Base-by-base conservation (phyloP, 2,888 invertebrate species). In the Clanis bilineata region DNA sequence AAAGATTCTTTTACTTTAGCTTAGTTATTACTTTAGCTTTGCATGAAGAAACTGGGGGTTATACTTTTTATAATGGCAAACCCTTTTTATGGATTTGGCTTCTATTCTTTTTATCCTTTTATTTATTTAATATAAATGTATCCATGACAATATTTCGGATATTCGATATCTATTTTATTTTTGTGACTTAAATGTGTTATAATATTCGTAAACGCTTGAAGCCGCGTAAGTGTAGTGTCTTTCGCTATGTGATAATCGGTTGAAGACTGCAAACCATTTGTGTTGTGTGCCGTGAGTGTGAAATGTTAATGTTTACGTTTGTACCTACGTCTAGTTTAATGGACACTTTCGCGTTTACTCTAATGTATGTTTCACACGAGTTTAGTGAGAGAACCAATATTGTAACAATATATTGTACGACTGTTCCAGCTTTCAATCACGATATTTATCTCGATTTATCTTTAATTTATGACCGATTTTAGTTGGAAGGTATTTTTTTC, bases 251-350 rank as follows among this genome's bases (percentile, higher is more conserved):
- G 91, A 90, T 89, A 83, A 85, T 86, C 79, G 78, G 79, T 81
- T 85, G 86, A 88, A 90, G 89, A 90, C 90, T 90, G 88, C 77
- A 79, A 82, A 82, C 79, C 73, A 74, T 79, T 72, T 83, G 85
- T 88, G 83, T 83, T 82, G 86, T 86, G 90, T 89, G 83, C 68
- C 80, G 78, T 85, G 85, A 76, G 85, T 82, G 86, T 88, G 82
- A 78, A 70, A 74, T 82, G 82, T 80, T 79, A 77, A 76, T 80
- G 74, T 80, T 85, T 80, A 85, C 76, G 76, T 82, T 82, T 82
- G 78, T 85, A 83, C 78, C 83, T 80, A 83, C 76, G 72, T 76
- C 73, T 82, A 84, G 79, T 74, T 74, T 75, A 79, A 79, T 71
- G 66, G 72, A 71, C 69, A 69, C 70, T 73, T 65, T 63, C 56